A percentile compares a stretch with the other conserved stretches of the same genome.
Conservation (phyloP, 2,797 vertebrate genomes). For the Brotogeris chrysoptera region DNA sequence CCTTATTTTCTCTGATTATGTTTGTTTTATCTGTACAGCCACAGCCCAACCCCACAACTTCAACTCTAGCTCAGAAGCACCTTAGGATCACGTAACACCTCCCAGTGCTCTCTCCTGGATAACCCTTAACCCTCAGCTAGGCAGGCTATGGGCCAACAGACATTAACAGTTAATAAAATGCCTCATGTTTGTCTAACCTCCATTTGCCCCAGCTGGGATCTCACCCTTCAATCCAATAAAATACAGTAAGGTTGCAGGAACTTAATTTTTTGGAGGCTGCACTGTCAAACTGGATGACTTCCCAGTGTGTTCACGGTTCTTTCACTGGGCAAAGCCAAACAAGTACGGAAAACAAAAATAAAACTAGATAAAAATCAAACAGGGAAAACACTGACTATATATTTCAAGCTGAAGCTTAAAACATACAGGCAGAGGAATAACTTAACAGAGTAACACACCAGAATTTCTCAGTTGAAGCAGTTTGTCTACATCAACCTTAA, state of each 20-base stretch:
- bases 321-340: neutral
- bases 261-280: neutral
- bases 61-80: neutral
- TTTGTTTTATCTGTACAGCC: neutral
- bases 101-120: neutral
- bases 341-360: neutral
- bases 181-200: neutral
- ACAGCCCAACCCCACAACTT: neutral
- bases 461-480: neutral
- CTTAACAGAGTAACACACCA: neutral
- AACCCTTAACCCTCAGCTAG: neutral
- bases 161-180: neutral
- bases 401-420: neutral
- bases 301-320: accelerated
- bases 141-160: neutral
- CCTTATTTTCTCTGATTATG: neutral
- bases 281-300: neutral
- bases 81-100: accelerated
- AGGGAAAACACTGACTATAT: neutral
- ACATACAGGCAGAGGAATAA: neutral
- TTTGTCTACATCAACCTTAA: neutral
- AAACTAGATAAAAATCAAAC: neutral
- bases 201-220: neutral
- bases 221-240: neutral
- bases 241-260: neutral